Evolutionary conservation across 2,113 vertebrate species (phyloP).

Genomic region (Tachysurus fulvidraco): DNA sequence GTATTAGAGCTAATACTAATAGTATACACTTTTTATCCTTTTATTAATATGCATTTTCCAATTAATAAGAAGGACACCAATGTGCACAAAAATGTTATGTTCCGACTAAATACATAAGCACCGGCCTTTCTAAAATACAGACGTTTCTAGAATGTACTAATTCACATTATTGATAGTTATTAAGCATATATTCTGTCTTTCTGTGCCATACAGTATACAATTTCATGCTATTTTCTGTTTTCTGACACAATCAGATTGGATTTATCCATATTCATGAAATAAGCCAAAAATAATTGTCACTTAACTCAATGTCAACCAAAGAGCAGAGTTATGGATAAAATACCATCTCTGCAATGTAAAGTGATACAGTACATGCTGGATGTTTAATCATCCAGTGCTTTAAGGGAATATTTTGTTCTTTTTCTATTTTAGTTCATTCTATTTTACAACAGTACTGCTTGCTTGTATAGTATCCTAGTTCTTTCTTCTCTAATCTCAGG

Average conservation of each 20-base stretch:
- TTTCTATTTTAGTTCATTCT: conserved; percentile 24
- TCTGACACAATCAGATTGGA: not conserved
- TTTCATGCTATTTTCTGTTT: not conserved
- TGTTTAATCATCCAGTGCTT: conserved; percentile 48
- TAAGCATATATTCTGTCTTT: not conserved
- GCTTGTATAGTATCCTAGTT: conserved; percentile 29
- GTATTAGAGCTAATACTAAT: not conserved
- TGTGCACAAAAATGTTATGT: not conserved
- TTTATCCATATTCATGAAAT: not conserved
- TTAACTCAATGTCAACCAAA: not conserved
- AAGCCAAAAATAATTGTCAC: not conserved
- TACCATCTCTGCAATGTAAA: conserved; percentile 33
- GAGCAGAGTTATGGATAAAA: conserved; percentile 28
- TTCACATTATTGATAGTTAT: not conserved
- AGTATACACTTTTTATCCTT: not conserved
- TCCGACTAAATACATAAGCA: not conserved
- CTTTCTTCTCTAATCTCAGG: conserved; percentile 18
- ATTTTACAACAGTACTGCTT: conserved; percentile 8
- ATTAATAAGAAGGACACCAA: not conserved
- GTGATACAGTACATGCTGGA: conserved; percentile 44
- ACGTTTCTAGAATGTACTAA: not conserved
- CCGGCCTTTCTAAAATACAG: not conserved
- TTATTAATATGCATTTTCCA: too few relatives aligned
- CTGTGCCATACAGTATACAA: not conserved
- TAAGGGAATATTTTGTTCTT: conserved; percentile 43